Percentiles rank a stretch among this genome's conserved stretches.
Evolutionary conservation across 2,797 vertebrate genomes (phyloP).

Genomic region (Uromys caudimaculatus): DNA sequence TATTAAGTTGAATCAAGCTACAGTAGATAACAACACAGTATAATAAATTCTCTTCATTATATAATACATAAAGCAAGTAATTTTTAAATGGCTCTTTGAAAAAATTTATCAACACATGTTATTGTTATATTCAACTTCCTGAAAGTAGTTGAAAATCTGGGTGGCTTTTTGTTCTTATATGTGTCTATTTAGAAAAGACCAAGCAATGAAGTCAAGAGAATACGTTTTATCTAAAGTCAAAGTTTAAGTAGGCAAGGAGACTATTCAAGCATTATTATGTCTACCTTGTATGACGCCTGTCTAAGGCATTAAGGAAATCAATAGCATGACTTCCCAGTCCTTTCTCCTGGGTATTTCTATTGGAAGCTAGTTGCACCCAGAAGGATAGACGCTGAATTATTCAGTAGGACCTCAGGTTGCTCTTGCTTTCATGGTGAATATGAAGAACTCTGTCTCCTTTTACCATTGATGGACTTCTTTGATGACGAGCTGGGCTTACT

Average conservation of each 20-base stretch:
- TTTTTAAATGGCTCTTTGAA: neutral
- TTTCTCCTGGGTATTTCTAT: constrained; percentile 43
- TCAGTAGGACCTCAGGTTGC: constrained; percentile 66
- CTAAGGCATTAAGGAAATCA: constrained; percentile 77
- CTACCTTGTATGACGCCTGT: constrained; percentile 60
- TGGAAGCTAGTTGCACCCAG: constrained; percentile 66
- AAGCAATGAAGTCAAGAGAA: constrained; percentile 59
- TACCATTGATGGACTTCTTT: constrained; percentile 7
- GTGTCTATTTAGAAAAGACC: constrained; percentile 56
- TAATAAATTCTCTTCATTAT: neutral
- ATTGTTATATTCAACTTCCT: neutral
- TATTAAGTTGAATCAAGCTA: constrained; percentile 12
- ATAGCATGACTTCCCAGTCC: constrained; percentile 63
- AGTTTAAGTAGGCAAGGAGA: constrained; percentile 42
- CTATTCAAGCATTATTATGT: constrained; percentile 47
- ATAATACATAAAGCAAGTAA: neutral
- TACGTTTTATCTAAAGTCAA: constrained; percentile 72
- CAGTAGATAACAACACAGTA: neutral
- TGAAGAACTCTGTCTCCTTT: neutral
- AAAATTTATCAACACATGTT: neutral
- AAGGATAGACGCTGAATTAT: constrained; percentile 78
- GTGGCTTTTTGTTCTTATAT: neutral
- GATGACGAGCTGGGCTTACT: neutral
- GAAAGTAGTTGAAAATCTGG: neutral
- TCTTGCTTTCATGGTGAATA: constrained; percentile 54